phyloP scores from a whole-genome alignment of 1,140 invertebrate genomes.

The Bombus breviceps region DNA sequence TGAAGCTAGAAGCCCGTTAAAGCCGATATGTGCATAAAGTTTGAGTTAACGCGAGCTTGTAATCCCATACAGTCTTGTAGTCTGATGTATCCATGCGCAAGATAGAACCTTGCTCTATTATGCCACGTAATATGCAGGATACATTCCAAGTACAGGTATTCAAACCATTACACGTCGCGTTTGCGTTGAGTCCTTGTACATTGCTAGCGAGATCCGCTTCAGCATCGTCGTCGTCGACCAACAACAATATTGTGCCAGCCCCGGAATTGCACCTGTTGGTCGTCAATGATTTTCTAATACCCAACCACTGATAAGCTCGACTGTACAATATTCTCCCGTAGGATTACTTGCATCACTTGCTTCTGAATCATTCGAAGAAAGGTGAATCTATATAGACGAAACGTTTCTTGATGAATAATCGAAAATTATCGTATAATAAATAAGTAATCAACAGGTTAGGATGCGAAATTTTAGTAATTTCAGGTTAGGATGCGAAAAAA shows the following conservation, averaged over 20 bases:
- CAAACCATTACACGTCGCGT: slow-evolving; percentile 24
- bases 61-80: slow-evolving; percentile 18
- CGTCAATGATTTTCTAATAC: slow-evolving; percentile 25
- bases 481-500: no score
- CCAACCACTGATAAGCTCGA: background rate
- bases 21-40: slow-evolving; percentile 56
- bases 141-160: slow-evolving; percentile 44
- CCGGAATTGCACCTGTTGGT: background rate
- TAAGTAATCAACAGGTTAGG: no score
- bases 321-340: background rate
- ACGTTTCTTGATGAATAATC: no score
- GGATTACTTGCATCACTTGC: background rate
- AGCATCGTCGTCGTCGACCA: background rate
- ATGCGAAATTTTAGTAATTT: no score
- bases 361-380: background rate
- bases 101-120: slow-evolving; percentile 17
- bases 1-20: slow-evolving; percentile 49
- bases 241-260: slow-evolving; percentile 27
- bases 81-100: slow-evolving; percentile 3
- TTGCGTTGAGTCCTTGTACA: slow-evolving; percentile 28
- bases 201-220: background rate
- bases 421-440: no score
- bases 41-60: slow-evolving; percentile 39
- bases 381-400: background rate
- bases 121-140: slow-evolving; percentile 27